phyloP scores from a whole-genome alignment of 2,888 invertebrate species.

The Melinaea menophilus region DNA sequence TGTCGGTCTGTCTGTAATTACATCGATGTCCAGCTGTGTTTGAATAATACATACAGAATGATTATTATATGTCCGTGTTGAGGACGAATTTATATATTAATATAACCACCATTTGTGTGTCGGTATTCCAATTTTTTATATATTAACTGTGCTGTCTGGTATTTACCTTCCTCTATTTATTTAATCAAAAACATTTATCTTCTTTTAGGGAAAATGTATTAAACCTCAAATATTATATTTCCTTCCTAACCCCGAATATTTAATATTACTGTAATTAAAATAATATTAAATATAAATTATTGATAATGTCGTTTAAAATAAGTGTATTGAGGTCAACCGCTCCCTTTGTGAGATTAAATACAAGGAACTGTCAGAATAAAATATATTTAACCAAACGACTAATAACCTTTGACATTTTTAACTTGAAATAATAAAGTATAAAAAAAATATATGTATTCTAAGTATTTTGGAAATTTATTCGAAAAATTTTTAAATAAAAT shows the following conservation, averaged over 20 bases:
- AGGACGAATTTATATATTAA: constrained; percentile 7
- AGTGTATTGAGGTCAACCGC: constrained; percentile 11
- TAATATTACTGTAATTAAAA: too few species aligned
- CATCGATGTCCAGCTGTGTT: constrained; percentile 10
- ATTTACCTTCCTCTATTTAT: too few species aligned
- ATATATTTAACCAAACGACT: not conserved
- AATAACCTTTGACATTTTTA: not conserved
- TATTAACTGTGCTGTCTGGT: too few species aligned
- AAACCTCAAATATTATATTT: too few species aligned
- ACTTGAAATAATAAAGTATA: not conserved
- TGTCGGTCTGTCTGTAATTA: constrained; percentile 4
- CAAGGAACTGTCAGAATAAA: constrained; percentile 5
- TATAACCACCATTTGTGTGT: constrained; percentile 2
- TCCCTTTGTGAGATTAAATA: constrained; percentile 17
- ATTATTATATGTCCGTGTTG: constrained; percentile 8
- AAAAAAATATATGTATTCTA: too few species aligned
- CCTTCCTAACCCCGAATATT: too few species aligned
- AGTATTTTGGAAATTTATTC: too few species aligned
- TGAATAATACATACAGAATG: constrained; percentile 17
- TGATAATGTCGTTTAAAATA: not conserved
- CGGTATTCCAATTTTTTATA: too few species aligned
- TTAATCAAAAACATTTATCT: too few species aligned
- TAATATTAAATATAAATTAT: too few species aligned
- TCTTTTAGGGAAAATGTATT: too few species aligned
- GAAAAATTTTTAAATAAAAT: too few species aligned